Percentiles rank a stretch among this genome's conserved stretches.
Evolutionary conservation across 2,113 vertebrate genomes (phyloP).

Genomic region (Centropus unirufus): DNA sequence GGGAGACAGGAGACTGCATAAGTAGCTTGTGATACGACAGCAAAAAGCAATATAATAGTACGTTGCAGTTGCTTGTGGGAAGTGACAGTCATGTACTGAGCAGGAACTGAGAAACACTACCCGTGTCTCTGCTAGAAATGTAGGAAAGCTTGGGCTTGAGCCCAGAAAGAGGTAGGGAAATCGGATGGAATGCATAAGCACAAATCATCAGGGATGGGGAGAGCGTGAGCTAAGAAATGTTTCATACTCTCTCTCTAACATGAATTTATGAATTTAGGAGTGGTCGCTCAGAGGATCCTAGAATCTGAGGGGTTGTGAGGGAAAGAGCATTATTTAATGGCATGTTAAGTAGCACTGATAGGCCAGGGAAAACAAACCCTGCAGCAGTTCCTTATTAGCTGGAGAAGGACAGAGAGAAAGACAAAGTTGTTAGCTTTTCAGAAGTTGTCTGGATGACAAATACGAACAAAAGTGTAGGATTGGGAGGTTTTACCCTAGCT

Average conservation of each 20-base stretch:
- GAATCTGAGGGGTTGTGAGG: background rate
- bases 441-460: background rate
- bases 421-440: background rate
- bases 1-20: background rate
- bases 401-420: background rate
- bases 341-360: background rate
- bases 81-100: background rate
- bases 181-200: conserved; percentile 32
- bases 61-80: background rate
- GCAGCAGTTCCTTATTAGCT: background rate
- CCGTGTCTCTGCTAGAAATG: background rate
- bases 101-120: background rate
- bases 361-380: background rate
- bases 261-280: background rate
- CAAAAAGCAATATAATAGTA: background rate
- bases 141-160: conserved; percentile 4
- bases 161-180: conserved; percentile 27
- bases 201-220: background rate
- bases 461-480: background rate
- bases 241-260: background rate
- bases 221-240: background rate
- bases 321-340: background rate
- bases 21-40: background rate
- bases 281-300: background rate
- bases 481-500: background rate